Conservation (phyloP, 2,797 vertebrate species). For the Micropoecilia bifurca region DNA sequence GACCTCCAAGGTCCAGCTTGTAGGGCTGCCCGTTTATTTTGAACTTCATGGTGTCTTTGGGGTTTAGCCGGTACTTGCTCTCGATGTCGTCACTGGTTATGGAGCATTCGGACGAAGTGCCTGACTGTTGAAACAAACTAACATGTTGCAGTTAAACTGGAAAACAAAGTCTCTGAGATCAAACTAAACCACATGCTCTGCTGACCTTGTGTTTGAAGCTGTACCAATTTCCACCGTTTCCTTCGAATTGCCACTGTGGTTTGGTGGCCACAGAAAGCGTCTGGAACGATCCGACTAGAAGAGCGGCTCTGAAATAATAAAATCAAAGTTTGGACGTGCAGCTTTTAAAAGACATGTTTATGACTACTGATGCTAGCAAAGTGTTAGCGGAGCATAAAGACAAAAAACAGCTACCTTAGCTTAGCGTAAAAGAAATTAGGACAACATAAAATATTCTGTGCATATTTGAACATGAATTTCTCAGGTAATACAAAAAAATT, state of each 20-base stretch:
- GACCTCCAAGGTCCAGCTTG: constrained; percentile 72
- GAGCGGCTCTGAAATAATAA: constrained; percentile 25
- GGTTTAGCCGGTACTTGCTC: constrained; percentile 56
- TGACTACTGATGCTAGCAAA: neutral
- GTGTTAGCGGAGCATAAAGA: neutral
- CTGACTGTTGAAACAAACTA: constrained; percentile 35
- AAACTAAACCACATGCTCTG: neutral
- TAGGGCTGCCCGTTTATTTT: constrained; percentile 42
- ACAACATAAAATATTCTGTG: neutral
- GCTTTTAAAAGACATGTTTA: neutral
- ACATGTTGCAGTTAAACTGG: neutral
- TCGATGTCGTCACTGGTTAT: constrained; percentile 71
- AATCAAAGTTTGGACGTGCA: neutral
- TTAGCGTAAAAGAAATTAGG: neutral
- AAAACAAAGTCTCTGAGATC: neutral
- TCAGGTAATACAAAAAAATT: neutral
- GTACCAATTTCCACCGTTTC: constrained; percentile 57
- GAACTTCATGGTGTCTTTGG: constrained; percentile 27
- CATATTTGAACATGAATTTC: neutral
- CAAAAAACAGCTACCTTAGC: too few relatives aligned
- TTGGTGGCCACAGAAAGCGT: neutral
- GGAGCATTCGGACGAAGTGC: constrained; percentile 26
- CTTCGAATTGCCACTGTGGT: constrained; percentile 72
- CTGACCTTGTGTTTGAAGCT: constrained; percentile 54
- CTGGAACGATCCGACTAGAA: rapidly evolving